phyloP scores from a whole-genome alignment of 92 coral and sea anemone species.

The Zoanthus solanderi region DNA sequence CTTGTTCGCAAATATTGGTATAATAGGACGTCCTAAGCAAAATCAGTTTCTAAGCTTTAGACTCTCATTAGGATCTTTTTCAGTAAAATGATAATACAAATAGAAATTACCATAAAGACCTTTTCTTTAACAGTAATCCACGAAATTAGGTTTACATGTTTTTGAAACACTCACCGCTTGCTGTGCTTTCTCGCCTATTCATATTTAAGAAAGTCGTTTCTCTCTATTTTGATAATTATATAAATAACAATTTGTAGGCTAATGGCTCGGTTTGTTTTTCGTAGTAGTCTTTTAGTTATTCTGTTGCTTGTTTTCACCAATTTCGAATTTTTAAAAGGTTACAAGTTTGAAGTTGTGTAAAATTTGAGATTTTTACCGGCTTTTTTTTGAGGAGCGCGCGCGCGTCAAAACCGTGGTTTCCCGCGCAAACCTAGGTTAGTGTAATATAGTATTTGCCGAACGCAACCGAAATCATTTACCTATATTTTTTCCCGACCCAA shows the following conservation, averaged over 20 bases:
- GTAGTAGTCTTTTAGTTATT: too few species aligned
- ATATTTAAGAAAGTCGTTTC: background rate
- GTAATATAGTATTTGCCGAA: too few species aligned
- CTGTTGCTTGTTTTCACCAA: too few species aligned
- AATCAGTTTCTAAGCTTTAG: background rate
- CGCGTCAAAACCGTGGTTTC: too few species aligned
- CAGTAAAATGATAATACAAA: background rate
- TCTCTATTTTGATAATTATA: background rate
- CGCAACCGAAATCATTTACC: too few species aligned
- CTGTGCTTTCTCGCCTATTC: conserved; percentile 44
- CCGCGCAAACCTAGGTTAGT: too few species aligned
- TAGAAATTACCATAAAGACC: background rate
- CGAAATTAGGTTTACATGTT: background rate
- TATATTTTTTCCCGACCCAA: too few species aligned
- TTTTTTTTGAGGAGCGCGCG: too few species aligned
- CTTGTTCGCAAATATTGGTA: conserved; percentile 87
- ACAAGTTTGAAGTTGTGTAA: too few species aligned
- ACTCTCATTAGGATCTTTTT: background rate
- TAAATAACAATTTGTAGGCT: background rate
- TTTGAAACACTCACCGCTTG: conserved; percentile 27
- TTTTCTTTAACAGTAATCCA: background rate
- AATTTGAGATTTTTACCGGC: too few species aligned
- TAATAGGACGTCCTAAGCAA: conserved; percentile 54
- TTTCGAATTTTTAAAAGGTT: too few species aligned
- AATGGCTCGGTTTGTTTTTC: background rate